These are phyloP conservation scores for Pterophyllum scalare DNA, from an alignment of 2,113 vertebrate genomes.

Conservation along the genomic window DNA sequence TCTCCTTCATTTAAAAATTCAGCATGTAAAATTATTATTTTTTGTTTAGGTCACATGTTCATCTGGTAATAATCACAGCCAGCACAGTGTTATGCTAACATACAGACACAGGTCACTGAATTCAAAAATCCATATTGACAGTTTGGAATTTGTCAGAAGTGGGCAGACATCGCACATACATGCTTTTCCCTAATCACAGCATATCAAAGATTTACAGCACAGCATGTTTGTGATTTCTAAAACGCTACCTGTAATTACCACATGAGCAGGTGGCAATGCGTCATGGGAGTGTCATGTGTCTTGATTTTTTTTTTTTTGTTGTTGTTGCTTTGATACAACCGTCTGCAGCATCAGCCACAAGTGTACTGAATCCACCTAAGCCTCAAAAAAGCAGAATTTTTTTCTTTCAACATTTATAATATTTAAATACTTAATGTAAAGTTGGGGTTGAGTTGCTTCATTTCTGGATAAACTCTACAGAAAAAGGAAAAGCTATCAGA, in stretches of 20 bases:
- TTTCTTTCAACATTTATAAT: neutral
- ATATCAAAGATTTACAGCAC: neutral
- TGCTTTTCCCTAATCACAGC: neutral
- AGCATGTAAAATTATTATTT: neutral
- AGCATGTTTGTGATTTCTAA: neutral
- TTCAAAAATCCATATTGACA: neutral
- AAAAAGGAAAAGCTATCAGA: neutral
- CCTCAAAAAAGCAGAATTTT: neutral
- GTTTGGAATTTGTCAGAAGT: neutral
- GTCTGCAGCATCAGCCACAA: constrained; percentile 2
- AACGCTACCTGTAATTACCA: constrained; percentile 38
- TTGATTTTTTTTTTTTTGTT: neutral
- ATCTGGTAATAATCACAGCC: neutral
- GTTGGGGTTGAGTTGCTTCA: neutral
- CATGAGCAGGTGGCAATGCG: constrained; percentile 53
- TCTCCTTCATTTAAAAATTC: neutral
- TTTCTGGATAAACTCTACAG: neutral
- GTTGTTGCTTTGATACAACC: neutral
- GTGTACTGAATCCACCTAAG: neutral
- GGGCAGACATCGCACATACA: neutral
- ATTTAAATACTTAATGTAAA: neutral
- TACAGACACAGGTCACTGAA: neutral
- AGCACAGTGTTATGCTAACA: neutral
- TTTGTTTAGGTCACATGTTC: neutral
- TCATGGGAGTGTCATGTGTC: constrained; percentile 17